These are phyloP conservation scores for Liparis tanakae DNA, from an alignment of 2,797 vertebrate species.

Conservation along the genomic window DNA sequence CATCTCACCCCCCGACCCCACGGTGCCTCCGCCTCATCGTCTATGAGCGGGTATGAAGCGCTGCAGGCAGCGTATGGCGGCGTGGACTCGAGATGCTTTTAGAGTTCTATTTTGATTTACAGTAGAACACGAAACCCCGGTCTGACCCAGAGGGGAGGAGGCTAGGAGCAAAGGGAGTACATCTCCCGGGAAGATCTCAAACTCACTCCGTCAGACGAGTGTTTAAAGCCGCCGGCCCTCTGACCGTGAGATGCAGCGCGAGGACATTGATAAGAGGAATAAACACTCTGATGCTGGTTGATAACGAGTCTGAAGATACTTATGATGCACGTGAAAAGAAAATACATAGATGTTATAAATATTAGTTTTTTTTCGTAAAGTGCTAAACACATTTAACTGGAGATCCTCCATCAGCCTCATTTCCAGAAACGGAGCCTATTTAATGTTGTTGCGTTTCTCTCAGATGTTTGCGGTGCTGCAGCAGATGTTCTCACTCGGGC, in stretches of 20 bases:
- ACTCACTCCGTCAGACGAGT: slow-evolving; percentile 27
- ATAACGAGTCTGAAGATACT: slow-evolving; percentile 15
- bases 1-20: slow-evolving; percentile 29
- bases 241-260: slow-evolving; percentile 28
- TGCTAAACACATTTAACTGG: neutral
- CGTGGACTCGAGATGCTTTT: slow-evolving; percentile 8
- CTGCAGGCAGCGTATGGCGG: neutral
- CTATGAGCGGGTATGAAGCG: neutral
- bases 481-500: slow-evolving; percentile 26
- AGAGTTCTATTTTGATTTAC: slow-evolving; percentile 6
- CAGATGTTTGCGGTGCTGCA: slow-evolving; percentile 7
- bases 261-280: slow-evolving; percentile 29
- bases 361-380: neutral
- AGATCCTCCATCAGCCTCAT: neutral
- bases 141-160: slow-evolving; percentile 9
- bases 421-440: slow-evolving; percentile 4
- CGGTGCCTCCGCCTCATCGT: neutral
- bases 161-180: slow-evolving; percentile 27
- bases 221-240: slow-evolving; percentile 57
- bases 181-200: slow-evolving; percentile 36
- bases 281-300: slow-evolving; percentile 27
- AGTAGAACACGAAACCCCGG: slow-evolving; percentile 23
- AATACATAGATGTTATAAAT: neutral
- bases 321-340: neutral
- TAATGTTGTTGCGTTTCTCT: neutral